Conservation (phyloP, 64 coral and sea anemone species). For the Cladopsammia gracilis region DNA sequence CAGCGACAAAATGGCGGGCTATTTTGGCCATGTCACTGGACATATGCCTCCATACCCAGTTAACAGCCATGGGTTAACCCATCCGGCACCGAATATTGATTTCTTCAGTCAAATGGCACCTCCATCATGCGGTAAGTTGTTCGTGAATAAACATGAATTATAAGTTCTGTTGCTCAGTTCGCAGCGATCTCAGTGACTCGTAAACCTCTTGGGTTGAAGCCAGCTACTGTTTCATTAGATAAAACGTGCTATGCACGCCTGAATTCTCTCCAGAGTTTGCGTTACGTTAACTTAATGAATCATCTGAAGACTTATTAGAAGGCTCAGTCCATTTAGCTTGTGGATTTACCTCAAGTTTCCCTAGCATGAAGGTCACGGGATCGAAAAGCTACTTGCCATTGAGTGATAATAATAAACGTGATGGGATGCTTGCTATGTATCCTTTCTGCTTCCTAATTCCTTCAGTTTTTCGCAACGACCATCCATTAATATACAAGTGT, state of each 20-base stretch:
- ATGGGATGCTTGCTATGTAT: not conserved
- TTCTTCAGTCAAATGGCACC: constrained; percentile 76
- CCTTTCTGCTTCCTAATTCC: not conserved
- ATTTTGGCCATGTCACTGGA: constrained; percentile 63
- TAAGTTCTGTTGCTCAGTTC: not conserved
- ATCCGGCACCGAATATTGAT: constrained; percentile 74
- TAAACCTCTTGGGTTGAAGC: not conserved
- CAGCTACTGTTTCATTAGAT: not conserved
- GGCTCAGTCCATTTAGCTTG: not conserved
- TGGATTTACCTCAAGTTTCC: not conserved
- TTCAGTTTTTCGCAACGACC: not conserved
- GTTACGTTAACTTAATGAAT: not conserved
- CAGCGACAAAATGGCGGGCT: constrained; percentile 72
- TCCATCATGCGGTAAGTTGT: constrained; percentile 59
- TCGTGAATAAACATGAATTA: constrained; percentile 1
- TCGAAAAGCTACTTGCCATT: not conserved
- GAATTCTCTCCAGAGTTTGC: not conserved
- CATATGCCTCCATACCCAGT: constrained; percentile 76
- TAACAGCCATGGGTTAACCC: constrained; percentile 42
- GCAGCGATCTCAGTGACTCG: not conserved
- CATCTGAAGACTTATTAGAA: not conserved
- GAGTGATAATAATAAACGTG: not conserved
- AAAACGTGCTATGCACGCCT: not conserved
- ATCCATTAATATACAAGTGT: constrained; percentile 5
- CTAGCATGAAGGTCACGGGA: constrained; percentile 28